Base-by-base conservation (phyloP, 2,888 invertebrate genomes). In the Lycaena phlaeas region DNA sequence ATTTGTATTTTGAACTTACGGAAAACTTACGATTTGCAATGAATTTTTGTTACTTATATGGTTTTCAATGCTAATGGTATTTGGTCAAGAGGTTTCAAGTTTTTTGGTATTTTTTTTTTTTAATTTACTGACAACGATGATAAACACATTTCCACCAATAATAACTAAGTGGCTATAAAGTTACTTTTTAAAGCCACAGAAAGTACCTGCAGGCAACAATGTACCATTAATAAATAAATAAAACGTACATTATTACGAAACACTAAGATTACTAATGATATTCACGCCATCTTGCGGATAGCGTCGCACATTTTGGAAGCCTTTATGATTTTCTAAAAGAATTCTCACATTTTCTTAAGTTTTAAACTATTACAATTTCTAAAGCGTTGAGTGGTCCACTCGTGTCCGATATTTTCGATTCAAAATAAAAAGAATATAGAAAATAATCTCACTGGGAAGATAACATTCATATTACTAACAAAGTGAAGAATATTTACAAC, bases 371-470 rank as follows among this genome's bases (percentile, higher is more conserved):
- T 34, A 34, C 22, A 22, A 22, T 30, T 34, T 34, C 22, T 34
- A 34, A 34, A 34, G 22, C 22, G 12, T 34, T 18, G 11, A 18
- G 11, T 34, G 18, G 34, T 34, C 22, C 34, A 34, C 34, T 18
- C 18, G 11, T 34, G 18, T 34, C 22, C 12, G 12, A 9, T 34
- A 18, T 17, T 30, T 30, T 10, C 31, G n/a, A 31, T 38, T 17
- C 15, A 38, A 27, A 41, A 12, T 30, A 36, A 36, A 17, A 17
- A n/a, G n/a, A n/a, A 30, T 31, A 17, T 2, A 7, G 5, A 40
- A 41, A 38, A 31, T 40, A 56, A 65, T 62, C 66, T 64, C 71
- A 74, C 70, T 68, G 71, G 68, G 62, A 58, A 60, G 52, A 64
- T 46, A 64, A 52, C 51, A 50, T 50, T 49, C 49, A 49, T 52